A percentile compares a stretch with the other conserved stretches of the same genome.
phyloP scores from a whole-genome alignment of 2,113 vertebrate genomes.

The Raja brachyura region DNA sequence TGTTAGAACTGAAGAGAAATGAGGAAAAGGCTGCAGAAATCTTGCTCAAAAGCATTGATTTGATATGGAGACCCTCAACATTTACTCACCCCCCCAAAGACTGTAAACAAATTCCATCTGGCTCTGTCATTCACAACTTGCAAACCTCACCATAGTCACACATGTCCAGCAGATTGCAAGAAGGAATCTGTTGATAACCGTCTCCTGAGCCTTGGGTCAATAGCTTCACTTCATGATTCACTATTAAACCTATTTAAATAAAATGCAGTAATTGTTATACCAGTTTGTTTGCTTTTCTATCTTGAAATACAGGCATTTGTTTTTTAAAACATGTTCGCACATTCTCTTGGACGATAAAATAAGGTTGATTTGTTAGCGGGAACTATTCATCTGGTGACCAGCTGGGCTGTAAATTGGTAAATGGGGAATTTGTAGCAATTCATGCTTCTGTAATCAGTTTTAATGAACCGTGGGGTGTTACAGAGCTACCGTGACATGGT shows the following conservation, averaged over 20 bases:
- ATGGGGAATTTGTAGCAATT: conserved; percentile 68
- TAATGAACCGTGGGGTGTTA: conserved; percentile 66
- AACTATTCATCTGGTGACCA: conserved; percentile 45
- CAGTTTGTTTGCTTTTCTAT: conserved; percentile 42
- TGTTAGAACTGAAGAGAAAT: background rate
- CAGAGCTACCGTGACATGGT: conserved; percentile 47
- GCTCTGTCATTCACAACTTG: background rate
- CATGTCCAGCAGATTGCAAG: conserved; percentile 29
- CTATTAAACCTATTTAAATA: conserved; percentile 2
- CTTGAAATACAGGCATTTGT: conserved; percentile 51
- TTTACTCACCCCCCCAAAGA: background rate
- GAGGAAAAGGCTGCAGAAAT: background rate
- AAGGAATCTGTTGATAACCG: conserved; percentile 14
- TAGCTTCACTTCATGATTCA: background rate
- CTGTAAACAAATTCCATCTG: conserved; percentile 14
- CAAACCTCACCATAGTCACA: conserved; percentile 9
- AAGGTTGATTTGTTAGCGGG: conserved; percentile 43
- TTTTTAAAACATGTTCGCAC: conserved; percentile 50
- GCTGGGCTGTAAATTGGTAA: conserved; percentile 56
- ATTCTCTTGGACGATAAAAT: conserved; percentile 50
- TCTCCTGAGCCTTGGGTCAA: background rate
- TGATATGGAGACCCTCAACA: background rate
- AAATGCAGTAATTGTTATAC: background rate
- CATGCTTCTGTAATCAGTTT: conserved; percentile 68
- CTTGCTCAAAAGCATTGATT: background rate